These are phyloP conservation scores for Ctenosaura bakeri DNA, from an alignment of 2,797 vertebrate species.

Conservation along the genomic window DNA sequence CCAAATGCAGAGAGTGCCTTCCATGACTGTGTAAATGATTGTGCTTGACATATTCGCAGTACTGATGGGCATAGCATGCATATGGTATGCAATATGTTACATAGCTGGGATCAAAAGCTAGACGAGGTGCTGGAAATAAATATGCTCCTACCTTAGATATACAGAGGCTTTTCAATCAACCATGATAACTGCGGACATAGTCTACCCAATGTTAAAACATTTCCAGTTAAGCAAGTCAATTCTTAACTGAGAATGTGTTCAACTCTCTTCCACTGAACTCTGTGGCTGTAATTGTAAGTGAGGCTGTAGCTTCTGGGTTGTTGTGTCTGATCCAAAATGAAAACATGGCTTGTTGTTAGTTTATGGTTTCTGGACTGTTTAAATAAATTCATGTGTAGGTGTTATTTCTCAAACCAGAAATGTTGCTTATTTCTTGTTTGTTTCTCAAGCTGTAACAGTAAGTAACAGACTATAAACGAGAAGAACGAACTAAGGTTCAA, in stretches of 20 bases:
- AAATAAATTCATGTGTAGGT: too few relatives aligned
- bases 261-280: not conserved
- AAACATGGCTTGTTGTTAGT: too few relatives aligned
- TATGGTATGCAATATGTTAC: constrained; percentile 42
- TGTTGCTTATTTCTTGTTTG: too few relatives aligned
- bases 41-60: constrained; percentile 46
- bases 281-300: too few relatives aligned
- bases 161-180: constrained; percentile 8
- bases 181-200: not conserved
- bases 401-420: too few relatives aligned
- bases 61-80: constrained; percentile 28
- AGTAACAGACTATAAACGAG: too few relatives aligned
- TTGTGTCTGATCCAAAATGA: too few relatives aligned
- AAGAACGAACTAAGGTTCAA: too few relatives aligned
- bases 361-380: too few relatives aligned
- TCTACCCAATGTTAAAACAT: not conserved
- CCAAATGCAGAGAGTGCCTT: constrained; percentile 42
- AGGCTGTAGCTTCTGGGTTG: too few relatives aligned
- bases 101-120: constrained; percentile 53
- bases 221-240: not conserved
- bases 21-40: constrained; percentile 18
- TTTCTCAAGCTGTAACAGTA: too few relatives aligned
- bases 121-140: constrained; percentile 24
- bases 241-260: not conserved
- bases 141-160: constrained; percentile 7